Percentiles rank a stretch among this genome's conserved stretches.
Evolutionary conservation across 92 coral and sea anemone species (phyloP).

Genomic region (Phenganax marumi): DNA sequence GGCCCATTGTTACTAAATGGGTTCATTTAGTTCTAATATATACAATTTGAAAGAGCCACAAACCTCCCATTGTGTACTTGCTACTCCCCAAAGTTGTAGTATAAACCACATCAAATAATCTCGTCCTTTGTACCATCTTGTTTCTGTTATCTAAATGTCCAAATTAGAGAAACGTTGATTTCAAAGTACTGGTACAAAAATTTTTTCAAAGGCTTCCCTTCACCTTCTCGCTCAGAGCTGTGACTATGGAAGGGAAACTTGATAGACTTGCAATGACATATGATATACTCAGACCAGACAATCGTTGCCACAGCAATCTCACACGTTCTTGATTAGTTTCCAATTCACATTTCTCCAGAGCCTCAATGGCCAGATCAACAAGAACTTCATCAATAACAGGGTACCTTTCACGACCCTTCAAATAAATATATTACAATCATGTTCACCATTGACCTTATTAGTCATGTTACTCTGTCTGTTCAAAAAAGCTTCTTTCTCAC

Average conservation of each 20-base stretch:
- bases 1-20: not conserved
- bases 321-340: conserved; percentile 73
- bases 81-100: conserved; percentile 66
- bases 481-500: conserved; percentile 43
- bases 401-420: conserved; percentile 80
- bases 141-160: conserved; percentile 66
- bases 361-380: conserved; percentile 84
- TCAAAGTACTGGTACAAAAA: too few species aligned
- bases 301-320: conserved; percentile 79
- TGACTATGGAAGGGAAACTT: conserved; percentile 83
- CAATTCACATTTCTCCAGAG: conserved; percentile 89
- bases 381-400: conserved; percentile 83
- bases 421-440: not conserved
- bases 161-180: not conserved
- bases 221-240: conserved; percentile 82
- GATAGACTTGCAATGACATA: conserved; percentile 85
- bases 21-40: not conserved
- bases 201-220: not conserved
- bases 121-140: conserved; percentile 76
- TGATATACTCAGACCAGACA: conserved; percentile 87
- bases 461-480: not conserved
- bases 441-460: too few species aligned
- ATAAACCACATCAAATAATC: conserved; percentile 96
- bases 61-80: conserved; percentile 27
- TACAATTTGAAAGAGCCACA: not conserved